Base-by-base conservation (phyloP, 1,140 invertebrate species). In the Telenomus remus region DNA sequence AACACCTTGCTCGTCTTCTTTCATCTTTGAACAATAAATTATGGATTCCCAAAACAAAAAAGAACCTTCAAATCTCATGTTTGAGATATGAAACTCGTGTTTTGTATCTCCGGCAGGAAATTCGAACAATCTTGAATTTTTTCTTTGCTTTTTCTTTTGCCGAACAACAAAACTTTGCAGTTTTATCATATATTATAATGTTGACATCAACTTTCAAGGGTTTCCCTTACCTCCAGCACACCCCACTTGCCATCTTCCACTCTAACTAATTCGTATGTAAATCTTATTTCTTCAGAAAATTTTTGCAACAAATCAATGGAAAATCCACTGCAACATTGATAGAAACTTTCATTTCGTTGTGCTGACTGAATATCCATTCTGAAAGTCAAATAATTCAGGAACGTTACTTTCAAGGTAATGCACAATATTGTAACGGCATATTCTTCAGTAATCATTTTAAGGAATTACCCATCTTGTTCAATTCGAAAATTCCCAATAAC, bases 241-340 rank as follows among this genome's bases (percentile, higher is more conserved):
- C 97, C 97, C 96, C 97, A 99, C 80, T 95, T 94, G 47, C 95
- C 95, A 86, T 99, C 97, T 84, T 97, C 95, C 0, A 99, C 97
- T 71, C 97, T 91, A 37, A 95, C 94, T 47, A 99, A 91, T 81
- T 98, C 96, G 84, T 96, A 98, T 9, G 97, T 97, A 89, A 99
- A 99, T 15, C 95, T 95, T 48, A 99, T 91, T 83, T 98, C 95
- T 80, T 96, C 93, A 42, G 95, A 95, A 84, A 96, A 93, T 85
- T 95, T 96, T 81, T 95, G 93, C 47, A 99, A 90, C 14, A 99
- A 89, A 89, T 99, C 98, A 68, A 99, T 98, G 87, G 97, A 98
- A 86, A 99, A 98, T 11, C 98, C 98, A 59, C 96, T 97, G 86
- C 97, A 99, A 89, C 98, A 99, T 80, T 95, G 95, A 85, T 93